These are phyloP conservation scores for Rattus rattus DNA, from an alignment of 2,113 vertebrate genomes.

Conservation along the genomic window DNA sequence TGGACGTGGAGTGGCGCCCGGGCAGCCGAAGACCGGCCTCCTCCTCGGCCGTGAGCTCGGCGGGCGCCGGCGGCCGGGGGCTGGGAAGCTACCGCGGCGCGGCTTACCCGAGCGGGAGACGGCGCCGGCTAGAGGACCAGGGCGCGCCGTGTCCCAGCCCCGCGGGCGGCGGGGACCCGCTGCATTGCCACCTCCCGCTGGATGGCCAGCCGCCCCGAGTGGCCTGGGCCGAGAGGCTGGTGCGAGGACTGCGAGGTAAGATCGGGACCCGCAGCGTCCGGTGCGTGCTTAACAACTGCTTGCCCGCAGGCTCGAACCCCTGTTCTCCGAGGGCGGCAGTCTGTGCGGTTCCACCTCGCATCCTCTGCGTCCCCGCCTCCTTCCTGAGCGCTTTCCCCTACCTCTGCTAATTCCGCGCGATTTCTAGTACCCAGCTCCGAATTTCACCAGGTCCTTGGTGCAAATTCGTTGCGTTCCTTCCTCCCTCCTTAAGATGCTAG, in stretches of 20 bases:
- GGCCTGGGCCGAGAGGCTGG: conserved; percentile 86
- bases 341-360: too few relatives aligned
- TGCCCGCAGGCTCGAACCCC: not conserved
- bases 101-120: conserved; percentile 69
- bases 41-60: conserved; percentile 84
- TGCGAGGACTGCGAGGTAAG: conserved; percentile 86
- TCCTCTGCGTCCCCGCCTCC: not conserved
- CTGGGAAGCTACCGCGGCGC: conserved; percentile 85
- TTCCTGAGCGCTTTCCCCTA: not conserved
- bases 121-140: conserved; percentile 70
- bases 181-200: conserved; percentile 76
- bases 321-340: accelerated
- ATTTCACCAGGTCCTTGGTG: not conserved
- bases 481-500: not conserved
- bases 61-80: conserved; percentile 82
- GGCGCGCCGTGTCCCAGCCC: conserved; percentile 85
- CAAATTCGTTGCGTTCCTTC: accelerated
- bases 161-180: conserved; percentile 83
- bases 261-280: not conserved
- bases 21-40: conserved; percentile 89
- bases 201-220: conserved; percentile 75
- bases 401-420: accelerated
- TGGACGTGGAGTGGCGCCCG: conserved; percentile 92
- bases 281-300: not conserved
- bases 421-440: conserved; percentile 6